A percentile compares a stretch with the other conserved stretches of the same genome.
Evolutionary conservation across 1,140 invertebrate species (phyloP).

Genomic region (Ericerus pela): DNA sequence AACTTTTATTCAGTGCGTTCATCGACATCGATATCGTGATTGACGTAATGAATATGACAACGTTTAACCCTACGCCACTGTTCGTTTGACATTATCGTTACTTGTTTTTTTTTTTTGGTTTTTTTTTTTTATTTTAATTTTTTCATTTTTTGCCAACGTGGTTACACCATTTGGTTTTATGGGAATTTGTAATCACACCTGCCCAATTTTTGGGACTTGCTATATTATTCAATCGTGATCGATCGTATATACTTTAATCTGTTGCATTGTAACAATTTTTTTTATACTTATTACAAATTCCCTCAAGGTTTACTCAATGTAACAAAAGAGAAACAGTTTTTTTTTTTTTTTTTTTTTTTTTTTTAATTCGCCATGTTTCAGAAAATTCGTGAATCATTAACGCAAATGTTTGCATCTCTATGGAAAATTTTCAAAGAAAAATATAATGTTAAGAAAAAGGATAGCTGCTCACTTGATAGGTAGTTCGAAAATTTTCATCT

Average conservation of each 20-base stretch:
- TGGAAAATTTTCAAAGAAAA: too few relatives aligned
- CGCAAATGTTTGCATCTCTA: too few relatives aligned
- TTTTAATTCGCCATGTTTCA: too few relatives aligned
- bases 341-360: too few relatives aligned
- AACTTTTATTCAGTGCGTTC: slow-evolving; percentile 6
- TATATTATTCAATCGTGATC: not conserved
- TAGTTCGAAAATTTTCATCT: too few relatives aligned
- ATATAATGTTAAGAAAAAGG: too few relatives aligned
- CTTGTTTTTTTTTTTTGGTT: not conserved
- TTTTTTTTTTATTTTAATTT: not conserved
- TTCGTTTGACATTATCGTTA: not conserved
- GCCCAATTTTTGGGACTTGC: not conserved
- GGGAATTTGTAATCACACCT: not conserved
- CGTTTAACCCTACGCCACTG: slow-evolving; percentile 1
- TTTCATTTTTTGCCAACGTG: not conserved
- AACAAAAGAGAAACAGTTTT: not conserved
- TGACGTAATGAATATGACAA: not conserved
- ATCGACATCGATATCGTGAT: not conserved
- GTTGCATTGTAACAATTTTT: not conserved
- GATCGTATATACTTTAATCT: not conserved
- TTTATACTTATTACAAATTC: not conserved
- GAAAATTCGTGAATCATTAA: too few relatives aligned
- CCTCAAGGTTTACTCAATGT: not conserved
- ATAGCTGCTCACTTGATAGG: too few relatives aligned
- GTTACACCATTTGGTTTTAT: not conserved